These are phyloP conservation scores for Ahaetulla prasina DNA, from an alignment of 2,113 vertebrate species.

Conservation along the genomic window DNA sequence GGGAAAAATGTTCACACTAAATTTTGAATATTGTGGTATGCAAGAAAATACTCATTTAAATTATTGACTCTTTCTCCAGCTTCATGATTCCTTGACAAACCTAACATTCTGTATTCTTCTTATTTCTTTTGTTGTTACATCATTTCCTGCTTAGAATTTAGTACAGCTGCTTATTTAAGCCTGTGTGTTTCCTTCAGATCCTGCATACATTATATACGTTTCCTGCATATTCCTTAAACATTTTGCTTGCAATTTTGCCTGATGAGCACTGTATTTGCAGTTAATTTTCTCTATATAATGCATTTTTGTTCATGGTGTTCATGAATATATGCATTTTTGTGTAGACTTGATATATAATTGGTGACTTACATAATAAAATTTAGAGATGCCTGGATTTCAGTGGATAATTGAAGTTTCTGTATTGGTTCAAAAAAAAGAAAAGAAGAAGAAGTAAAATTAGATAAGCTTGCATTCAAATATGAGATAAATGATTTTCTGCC, in stretches of 20 bases:
- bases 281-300: background rate
- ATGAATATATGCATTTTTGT: background rate
- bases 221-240: background rate
- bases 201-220: background rate
- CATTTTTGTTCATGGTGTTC: background rate
- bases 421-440: background rate
- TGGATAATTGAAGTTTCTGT: background rate
- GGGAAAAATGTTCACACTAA: background rate
- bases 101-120: background rate
- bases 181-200: background rate
- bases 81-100: background rate
- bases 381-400: background rate
- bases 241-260: background rate
- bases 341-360: background rate
- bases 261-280: background rate
- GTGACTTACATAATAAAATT: background rate
- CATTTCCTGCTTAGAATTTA: background rate
- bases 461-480: background rate
- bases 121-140: background rate
- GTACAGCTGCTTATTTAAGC: background rate
- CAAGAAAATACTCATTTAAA: background rate
- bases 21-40: background rate
- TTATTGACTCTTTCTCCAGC: background rate
- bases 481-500: background rate
- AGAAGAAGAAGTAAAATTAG: background rate